phyloP scores from a whole-genome alignment of 2,888 invertebrate genomes.

The Trachelus iudaicus region DNA sequence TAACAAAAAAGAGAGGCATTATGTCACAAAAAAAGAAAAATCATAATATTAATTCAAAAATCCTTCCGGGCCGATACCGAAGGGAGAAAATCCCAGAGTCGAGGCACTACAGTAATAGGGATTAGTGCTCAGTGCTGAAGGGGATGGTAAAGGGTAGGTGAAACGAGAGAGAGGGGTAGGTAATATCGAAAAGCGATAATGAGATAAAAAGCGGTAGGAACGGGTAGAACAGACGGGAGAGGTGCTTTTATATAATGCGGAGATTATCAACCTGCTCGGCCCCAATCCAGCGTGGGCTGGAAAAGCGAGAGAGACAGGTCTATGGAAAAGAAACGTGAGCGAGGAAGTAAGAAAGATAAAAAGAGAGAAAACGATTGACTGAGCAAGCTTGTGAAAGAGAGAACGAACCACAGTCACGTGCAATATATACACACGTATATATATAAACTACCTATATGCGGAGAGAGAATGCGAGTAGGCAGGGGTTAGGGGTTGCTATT shows the following conservation, averaged over 20 bases:
- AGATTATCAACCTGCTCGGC: constrained; percentile 63
- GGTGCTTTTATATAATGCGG: constrained; percentile 58
- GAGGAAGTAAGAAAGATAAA: constrained; percentile 28
- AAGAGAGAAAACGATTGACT: constrained; percentile 31
- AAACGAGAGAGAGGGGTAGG: neutral
- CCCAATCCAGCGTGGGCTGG: constrained; percentile 35
- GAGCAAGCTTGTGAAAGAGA: constrained; percentile 29
- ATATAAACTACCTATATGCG: neutral
- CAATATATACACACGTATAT: neutral
- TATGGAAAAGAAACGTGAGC: constrained; percentile 11
- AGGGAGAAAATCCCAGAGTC: neutral
- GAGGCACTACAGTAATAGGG: neutral
- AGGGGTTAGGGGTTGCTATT: neutral
- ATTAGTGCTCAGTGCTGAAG: neutral
- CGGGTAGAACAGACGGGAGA: neutral
- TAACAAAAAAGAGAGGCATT: neutral
- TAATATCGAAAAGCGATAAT: neutral
- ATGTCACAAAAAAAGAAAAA: neutral
- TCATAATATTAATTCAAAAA: neutral
- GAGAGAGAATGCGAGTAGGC: neutral
- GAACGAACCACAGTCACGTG: constrained; percentile 25
- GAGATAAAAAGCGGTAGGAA: neutral
- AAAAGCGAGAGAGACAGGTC: constrained; percentile 13
- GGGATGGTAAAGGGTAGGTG: neutral
- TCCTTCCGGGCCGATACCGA: neutral